phyloP scores from a whole-genome alignment of 1,140 invertebrate genomes.

The Drosophila tristis region DNA sequence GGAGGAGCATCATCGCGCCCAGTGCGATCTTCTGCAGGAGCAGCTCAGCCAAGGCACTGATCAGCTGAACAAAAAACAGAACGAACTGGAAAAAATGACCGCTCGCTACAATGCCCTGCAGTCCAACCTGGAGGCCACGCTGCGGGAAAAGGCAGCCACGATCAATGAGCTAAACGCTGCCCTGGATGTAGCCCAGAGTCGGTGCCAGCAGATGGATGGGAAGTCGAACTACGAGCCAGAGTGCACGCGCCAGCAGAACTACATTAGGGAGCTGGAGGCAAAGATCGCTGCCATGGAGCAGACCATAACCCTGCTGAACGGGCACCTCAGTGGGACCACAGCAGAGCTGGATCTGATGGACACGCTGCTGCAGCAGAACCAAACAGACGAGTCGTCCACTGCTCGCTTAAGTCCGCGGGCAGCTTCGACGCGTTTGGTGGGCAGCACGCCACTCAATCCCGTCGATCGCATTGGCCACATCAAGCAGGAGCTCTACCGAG shows the following conservation, averaged over 20 bases:
- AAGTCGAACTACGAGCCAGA: slow-evolving; percentile 60
- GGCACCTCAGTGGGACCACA: slow-evolving; percentile 64
- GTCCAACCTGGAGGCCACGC: slow-evolving; percentile 85
- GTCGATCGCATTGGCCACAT: slow-evolving; percentile 67
- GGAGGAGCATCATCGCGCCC: slow-evolving; percentile 71
- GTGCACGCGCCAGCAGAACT: slow-evolving; percentile 49
- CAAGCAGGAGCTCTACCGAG: slow-evolving; percentile 73
- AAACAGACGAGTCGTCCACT: slow-evolving; percentile 56
- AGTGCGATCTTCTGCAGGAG: slow-evolving; percentile 70
- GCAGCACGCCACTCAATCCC: slow-evolving; percentile 72
- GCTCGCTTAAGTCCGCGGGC: slow-evolving; percentile 49
- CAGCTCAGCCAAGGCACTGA: slow-evolving; percentile 60
- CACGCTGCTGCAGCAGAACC: slow-evolving; percentile 72
- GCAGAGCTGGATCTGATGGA: slow-evolving; percentile 79
- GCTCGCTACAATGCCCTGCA: slow-evolving; percentile 85
- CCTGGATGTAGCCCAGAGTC: slow-evolving; percentile 85
- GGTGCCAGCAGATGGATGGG: slow-evolving; percentile 51
- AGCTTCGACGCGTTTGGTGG: slow-evolving; percentile 38
- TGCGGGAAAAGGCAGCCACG: slow-evolving; percentile 85
- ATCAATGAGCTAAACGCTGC: slow-evolving; percentile 85
- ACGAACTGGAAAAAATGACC: slow-evolving; percentile 85
- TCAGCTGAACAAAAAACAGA: slow-evolving; percentile 84
- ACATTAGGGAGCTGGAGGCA: slow-evolving; percentile 58
- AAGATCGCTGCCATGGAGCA: slow-evolving; percentile 69
- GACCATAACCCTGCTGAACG: slow-evolving; percentile 62